Conservation (phyloP, 2,888 invertebrate genomes). For the Cataglyphis cursor region DNA sequence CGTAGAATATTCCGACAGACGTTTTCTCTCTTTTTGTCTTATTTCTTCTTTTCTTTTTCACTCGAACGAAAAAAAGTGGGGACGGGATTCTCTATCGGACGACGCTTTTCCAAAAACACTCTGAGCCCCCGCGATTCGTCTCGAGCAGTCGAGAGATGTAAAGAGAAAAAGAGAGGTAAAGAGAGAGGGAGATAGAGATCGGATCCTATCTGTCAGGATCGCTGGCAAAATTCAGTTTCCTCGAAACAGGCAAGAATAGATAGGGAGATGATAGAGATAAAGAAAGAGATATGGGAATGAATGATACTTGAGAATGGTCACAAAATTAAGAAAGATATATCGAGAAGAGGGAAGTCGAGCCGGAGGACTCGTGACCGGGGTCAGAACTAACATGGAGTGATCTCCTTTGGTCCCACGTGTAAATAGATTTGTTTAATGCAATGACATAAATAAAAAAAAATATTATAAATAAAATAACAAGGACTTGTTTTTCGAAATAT, state of each 20-base stretch:
- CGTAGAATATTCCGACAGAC: slow-evolving; percentile 7
- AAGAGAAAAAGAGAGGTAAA: background rate
- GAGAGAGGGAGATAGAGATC: slow-evolving; percentile 2
- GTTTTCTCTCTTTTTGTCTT: slow-evolving; percentile 1
- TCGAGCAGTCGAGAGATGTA: slow-evolving; percentile 30
- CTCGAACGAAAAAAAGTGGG: slow-evolving; percentile 34
- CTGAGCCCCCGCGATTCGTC: slow-evolving; percentile 38
- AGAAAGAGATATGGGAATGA: slow-evolving; percentile 12
- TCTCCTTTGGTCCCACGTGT: background rate
- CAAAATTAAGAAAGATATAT: background rate
- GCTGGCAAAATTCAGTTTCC: background rate
- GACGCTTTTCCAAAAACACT: slow-evolving; percentile 50
- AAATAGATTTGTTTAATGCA: background rate
- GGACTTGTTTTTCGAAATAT: background rate
- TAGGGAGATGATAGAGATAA: slow-evolving; percentile 29
- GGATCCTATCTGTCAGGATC: slow-evolving; percentile 21
- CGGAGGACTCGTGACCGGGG: slow-evolving; percentile 15
- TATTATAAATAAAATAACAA: background rate
- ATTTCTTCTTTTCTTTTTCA: slow-evolving; percentile 11
- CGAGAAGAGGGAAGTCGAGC: slow-evolving; percentile 10
- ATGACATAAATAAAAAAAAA: no score
- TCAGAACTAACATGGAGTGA: slow-evolving; percentile 8
- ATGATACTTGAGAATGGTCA: slow-evolving; percentile 15
- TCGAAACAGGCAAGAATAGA: slow-evolving; percentile 27
- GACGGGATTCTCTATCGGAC: slow-evolving; percentile 30